Evolutionary conservation across 1,140 invertebrate genomes (phyloP).

Genomic region (Drosophila ficusphila): DNA sequence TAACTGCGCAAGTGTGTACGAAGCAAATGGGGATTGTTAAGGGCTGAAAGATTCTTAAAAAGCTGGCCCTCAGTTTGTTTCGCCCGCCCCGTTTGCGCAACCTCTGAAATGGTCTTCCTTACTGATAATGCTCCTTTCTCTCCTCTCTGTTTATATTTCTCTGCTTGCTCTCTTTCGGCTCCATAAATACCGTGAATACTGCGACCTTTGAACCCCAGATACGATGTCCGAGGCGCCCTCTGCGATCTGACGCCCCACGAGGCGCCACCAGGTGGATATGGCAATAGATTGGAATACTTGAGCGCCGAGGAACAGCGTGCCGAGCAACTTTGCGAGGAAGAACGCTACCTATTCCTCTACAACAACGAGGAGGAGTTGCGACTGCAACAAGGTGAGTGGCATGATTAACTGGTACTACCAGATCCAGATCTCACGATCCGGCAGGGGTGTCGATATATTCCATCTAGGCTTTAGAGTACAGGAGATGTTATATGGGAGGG

Average conservation of each 20-base stretch:
- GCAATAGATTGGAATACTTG: slow-evolving; percentile 88
- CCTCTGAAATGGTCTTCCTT: background rate
- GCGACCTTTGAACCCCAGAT: slow-evolving; percentile 87
- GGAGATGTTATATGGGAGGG: too few relatives aligned
- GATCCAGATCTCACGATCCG: background rate
- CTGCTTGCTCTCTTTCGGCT: slow-evolving; percentile 68
- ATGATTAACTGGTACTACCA: background rate
- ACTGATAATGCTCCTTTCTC: slow-evolving; percentile 57
- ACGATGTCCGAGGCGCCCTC: slow-evolving; percentile 96
- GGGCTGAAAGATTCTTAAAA: background rate
- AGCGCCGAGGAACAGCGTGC: slow-evolving; percentile 92
- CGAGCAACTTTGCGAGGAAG: slow-evolving; percentile 95
- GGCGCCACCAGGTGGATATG: slow-evolving; percentile 89
- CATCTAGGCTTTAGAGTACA: too few relatives aligned
- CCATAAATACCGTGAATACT: background rate
- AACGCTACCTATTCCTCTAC: slow-evolving; percentile 94
- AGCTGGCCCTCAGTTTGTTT: slow-evolving; percentile 13
- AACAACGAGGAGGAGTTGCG: slow-evolving; percentile 94
- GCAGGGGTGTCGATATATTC: slow-evolving; percentile 9
- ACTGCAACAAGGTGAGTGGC: slow-evolving; percentile 91
- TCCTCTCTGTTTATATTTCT: slow-evolving; percentile 67
- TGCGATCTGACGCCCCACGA: slow-evolving; percentile 91
- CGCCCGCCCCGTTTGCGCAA: slow-evolving; percentile 6
- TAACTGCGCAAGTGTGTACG: slow-evolving; percentile 26
- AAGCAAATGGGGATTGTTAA: slow-evolving; percentile 8